A percentile compares a stretch with the other conserved stretches of the same genome.
These are phyloP conservation scores for Lycopodina hypogea DNA, from an alignment of 37 sponge, comb jelly and placozoan species.

Conservation along the genomic window DNA sequence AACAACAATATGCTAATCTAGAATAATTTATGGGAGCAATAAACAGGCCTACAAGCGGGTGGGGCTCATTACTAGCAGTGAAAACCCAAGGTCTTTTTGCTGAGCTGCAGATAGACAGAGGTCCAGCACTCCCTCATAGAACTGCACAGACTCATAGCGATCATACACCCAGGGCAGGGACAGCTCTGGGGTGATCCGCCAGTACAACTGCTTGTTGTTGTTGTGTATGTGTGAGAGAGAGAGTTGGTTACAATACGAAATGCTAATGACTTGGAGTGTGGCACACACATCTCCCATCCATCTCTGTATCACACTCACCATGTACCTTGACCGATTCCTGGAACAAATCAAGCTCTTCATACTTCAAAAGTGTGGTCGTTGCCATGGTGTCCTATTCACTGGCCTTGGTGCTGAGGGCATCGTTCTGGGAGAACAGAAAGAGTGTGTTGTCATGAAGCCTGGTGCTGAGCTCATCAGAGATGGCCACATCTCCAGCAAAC, in stretches of 20 bases:
- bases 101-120: conserved; percentile 73
- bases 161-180: conserved; percentile 63
- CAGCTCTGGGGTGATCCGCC: conserved; percentile 71
- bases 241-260: neutral
- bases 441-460: conserved; percentile 63
- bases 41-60: too few species aligned
- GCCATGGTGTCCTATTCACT: conserved; percentile 59
- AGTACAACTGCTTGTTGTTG: too few species aligned
- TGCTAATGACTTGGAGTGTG: neutral
- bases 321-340: conserved; percentile 73
- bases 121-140: conserved; percentile 81
- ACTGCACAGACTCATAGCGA: conserved; percentile 57
- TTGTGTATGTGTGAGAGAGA: conserved; percentile 1
- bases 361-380: conserved; percentile 17
- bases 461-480: conserved; percentile 74
- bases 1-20: too few species aligned
- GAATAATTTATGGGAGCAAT: too few species aligned
- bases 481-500: conserved; percentile 66
- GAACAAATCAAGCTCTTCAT: conserved; percentile 38
- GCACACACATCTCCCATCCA: neutral
- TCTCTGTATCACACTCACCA: too few species aligned
- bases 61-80: too few species aligned
- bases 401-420: conserved; percentile 75
- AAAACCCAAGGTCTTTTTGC: conserved; percentile 69
- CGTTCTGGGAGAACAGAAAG: conserved; percentile 65